Evolutionary conservation across 2,888 invertebrate genomes (phyloP).

Genomic region (Himalopsyche japonica): DNA sequence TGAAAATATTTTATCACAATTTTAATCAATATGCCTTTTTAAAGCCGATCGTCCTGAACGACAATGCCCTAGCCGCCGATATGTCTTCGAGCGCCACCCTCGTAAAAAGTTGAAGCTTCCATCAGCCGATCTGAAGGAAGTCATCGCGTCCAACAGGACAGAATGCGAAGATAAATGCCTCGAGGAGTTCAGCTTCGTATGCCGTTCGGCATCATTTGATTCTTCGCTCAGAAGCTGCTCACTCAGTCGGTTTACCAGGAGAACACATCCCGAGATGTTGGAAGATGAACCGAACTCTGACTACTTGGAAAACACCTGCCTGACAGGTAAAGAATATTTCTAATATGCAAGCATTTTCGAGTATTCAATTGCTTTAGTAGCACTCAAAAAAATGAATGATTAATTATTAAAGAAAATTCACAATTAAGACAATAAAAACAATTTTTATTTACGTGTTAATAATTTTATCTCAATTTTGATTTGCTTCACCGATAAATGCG

Average conservation of each 20-base stretch:
- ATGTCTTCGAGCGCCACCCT: constrained; percentile 86
- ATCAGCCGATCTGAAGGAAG: constrained; percentile 80
- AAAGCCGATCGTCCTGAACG: constrained; percentile 82
- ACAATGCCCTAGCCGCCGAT: constrained; percentile 85
- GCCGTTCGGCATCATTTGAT: constrained; percentile 85
- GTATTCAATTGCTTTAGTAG: no score
- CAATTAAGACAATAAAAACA: no score
- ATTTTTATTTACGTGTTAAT: no score
- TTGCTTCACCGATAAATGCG: no score
- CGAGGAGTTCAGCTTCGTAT: constrained; percentile 86
- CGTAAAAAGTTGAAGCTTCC: constrained; percentile 82
- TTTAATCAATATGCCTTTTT: background rate
- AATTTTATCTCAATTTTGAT: no score
- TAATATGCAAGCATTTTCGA: no score
- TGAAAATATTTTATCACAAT: no score
- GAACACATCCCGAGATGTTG: constrained; percentile 82
- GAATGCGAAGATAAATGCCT: constrained; percentile 90
- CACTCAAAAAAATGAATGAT: no score
- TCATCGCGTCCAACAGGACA: constrained; percentile 81
- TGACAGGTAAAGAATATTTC: constrained; percentile 68
- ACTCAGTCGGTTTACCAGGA: constrained; percentile 78
- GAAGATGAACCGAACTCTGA: constrained; percentile 87
- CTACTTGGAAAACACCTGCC: constrained; percentile 88
- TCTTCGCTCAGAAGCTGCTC: constrained; percentile 77
- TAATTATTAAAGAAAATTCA: no score